Evolutionary conservation across 2,888 invertebrate genomes (phyloP).

Genomic region (Epinotia brunnichana): DNA sequence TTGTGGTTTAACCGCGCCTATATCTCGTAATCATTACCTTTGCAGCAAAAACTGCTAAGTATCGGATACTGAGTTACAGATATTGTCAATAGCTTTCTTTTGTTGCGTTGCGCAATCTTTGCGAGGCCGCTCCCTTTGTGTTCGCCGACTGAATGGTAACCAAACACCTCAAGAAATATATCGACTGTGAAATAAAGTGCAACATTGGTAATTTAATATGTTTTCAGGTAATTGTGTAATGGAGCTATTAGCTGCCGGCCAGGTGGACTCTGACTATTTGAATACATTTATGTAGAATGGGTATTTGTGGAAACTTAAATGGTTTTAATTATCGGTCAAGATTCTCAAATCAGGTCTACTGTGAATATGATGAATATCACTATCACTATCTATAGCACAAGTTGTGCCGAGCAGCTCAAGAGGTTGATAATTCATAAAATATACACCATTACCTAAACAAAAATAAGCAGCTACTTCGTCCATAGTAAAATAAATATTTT

Average conservation of each 20-base stretch:
- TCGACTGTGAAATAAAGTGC: constrained; percentile 42
- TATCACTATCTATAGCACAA: too few relatives aligned
- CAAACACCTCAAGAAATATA: constrained; percentile 47
- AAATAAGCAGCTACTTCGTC: not conserved
- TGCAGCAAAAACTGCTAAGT: constrained; percentile 51
- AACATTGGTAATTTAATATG: constrained; percentile 43
- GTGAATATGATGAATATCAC: not conserved
- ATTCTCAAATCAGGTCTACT: not conserved
- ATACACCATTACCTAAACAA: not conserved
- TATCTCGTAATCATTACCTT: constrained; percentile 53
- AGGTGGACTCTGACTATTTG: constrained; percentile 17
- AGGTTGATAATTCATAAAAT: not conserved
- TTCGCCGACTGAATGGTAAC: constrained; percentile 48
- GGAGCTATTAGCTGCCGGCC: constrained; percentile 13
- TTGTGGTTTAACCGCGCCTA: constrained; percentile 25
- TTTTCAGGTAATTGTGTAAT: constrained; percentile 27
- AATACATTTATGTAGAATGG: not conserved
- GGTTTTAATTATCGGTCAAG: not conserved
- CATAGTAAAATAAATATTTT: constrained; percentile 17
- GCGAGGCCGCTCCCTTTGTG: constrained; percentile 43
- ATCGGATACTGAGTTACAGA: constrained; percentile 50
- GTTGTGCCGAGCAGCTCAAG: too few relatives aligned
- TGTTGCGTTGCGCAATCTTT: constrained; percentile 57
- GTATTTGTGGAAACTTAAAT: not conserved
- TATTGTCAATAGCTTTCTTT: constrained; percentile 54